Conservation (phyloP, 2,113 vertebrate genomes). For the Anseranas semipalmata region DNA sequence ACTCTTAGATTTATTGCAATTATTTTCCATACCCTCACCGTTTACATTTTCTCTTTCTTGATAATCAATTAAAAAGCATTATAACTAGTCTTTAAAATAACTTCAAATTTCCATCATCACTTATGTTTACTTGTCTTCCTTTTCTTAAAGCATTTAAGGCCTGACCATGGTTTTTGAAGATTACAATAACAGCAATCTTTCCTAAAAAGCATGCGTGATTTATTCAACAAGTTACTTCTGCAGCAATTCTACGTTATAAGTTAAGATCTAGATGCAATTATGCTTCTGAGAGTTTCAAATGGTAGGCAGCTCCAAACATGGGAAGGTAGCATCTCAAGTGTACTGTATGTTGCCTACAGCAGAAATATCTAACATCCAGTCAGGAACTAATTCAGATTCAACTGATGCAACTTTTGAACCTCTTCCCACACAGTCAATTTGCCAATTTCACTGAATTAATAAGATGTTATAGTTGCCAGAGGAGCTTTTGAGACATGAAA, state of each 20-base stretch:
- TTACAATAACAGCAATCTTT: not conserved
- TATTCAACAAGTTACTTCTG: not conserved
- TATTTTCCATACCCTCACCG: not conserved
- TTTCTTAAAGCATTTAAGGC: not conserved
- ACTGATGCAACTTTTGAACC: constrained; percentile 26
- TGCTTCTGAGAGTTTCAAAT: not conserved
- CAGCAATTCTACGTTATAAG: not conserved
- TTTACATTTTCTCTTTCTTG: not conserved
- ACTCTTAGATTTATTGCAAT: not conserved
- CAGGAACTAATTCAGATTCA: constrained; percentile 10
- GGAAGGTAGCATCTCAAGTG: not conserved
- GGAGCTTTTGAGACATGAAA: not conserved
- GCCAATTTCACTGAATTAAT: constrained; percentile 34
- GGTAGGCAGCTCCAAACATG: not conserved
- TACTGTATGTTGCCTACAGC: not conserved
- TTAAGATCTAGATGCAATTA: not conserved
- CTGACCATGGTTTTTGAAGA: not conserved
- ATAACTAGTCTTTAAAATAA: not conserved
- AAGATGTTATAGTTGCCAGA: not conserved
- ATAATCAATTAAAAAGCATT: not conserved
- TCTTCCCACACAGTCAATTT: not conserved
- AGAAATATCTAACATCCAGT: constrained; percentile 3
- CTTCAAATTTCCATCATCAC: not conserved
- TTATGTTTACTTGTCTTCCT: not conserved
- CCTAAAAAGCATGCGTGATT: not conserved